Evolutionary conservation across 2,113 vertebrate genomes (phyloP).

Genomic region (Abramis brama): DNA sequence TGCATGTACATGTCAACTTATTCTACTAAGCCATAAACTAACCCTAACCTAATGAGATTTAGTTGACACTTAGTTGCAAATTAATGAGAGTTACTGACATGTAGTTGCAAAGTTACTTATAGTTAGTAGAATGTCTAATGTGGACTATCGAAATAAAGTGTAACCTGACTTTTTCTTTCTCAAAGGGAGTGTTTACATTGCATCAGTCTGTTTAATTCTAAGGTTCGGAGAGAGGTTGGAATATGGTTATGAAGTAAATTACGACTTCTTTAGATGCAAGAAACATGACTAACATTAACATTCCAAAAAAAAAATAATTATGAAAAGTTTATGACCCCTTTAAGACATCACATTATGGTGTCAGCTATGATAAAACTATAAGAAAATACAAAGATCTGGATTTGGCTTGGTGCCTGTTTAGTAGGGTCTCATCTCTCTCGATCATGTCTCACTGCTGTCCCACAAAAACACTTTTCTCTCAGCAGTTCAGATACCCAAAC

Average conservation of each 20-base stretch:
- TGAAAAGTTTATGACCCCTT: not conserved
- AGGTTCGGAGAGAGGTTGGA: not conserved
- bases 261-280: not conserved
- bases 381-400: slow-evolving; percentile 6
- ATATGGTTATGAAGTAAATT: not conserved
- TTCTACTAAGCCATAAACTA: no score
- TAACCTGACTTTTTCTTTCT: no score
- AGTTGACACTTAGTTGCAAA: no score
- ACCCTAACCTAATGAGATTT: no score
- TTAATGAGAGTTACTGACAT: no score
- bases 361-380: slow-evolving; percentile 12
- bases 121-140: no score
- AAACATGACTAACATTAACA: not conserved
- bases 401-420: slow-evolving; percentile 25
- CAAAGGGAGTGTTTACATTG: no score
- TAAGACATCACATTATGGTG: not conserved
- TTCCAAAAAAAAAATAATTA: not conserved
- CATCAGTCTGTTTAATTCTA: not conserved
- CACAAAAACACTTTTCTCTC: not conserved
- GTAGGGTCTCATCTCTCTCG: not conserved
- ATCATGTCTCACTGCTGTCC: slow-evolving; percentile 10
- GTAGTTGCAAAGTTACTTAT: no score
- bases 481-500: not conserved
- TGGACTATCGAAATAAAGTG: no score
- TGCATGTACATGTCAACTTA: no score